Conservation (phyloP, 2,113 vertebrate genomes). For the Callithrix jacchus region DNA sequence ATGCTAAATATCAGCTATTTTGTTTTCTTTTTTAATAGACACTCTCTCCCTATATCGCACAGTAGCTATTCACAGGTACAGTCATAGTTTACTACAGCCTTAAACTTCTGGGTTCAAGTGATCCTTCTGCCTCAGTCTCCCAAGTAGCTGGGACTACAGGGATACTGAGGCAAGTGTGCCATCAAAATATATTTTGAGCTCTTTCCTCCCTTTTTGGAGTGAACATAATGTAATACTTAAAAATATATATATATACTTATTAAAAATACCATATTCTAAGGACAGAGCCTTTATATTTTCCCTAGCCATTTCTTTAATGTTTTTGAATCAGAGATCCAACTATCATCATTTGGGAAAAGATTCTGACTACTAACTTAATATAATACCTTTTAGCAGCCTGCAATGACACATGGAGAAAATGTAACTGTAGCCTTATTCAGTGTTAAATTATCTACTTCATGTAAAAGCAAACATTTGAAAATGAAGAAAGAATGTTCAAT, state of each 20-base stretch:
- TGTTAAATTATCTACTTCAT: constrained; percentile 62
- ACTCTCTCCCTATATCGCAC: neutral
- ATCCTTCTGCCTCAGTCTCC: neutral
- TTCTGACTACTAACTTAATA: constrained; percentile 57
- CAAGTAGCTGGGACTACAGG: neutral
- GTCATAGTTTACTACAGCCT: neutral
- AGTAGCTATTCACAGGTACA: neutral
- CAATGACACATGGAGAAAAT: neutral
- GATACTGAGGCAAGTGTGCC: neutral
- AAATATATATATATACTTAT: neutral
- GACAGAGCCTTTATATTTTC: neutral
- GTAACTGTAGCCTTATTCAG: constrained; percentile 57
- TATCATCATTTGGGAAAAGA: constrained; percentile 53
- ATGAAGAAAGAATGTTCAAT: constrained; percentile 37
- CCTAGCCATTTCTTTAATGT: neutral
- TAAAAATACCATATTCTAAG: neutral
- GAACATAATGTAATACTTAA: neutral
- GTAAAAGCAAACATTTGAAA: constrained; percentile 61
- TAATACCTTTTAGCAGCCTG: constrained; percentile 49
- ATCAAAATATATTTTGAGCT: neutral
- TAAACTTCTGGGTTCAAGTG: neutral
- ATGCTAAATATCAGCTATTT: neutral
- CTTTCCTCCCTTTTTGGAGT: neutral
- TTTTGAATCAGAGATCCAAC: constrained; percentile 58
- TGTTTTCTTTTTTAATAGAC: neutral